A percentile compares a stretch with the other conserved stretches of the same genome.
Conservation (phyloP, 2,113 vertebrate genomes). For the Urocitellus parryii region DNA sequence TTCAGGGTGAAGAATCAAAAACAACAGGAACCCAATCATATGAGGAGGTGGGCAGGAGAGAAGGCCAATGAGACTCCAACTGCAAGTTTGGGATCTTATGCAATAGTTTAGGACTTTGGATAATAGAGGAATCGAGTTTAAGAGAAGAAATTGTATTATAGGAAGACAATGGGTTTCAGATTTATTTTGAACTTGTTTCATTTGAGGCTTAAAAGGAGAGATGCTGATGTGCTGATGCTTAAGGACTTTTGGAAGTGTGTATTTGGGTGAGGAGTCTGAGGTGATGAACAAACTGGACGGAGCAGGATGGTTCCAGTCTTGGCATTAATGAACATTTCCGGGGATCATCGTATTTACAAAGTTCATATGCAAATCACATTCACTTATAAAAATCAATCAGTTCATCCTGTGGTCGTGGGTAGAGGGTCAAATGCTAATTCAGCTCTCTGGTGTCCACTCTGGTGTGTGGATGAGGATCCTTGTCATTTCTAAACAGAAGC, state of each 20-base stretch:
- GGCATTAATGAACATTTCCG: background rate
- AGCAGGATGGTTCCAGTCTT: background rate
- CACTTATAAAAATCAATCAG: background rate
- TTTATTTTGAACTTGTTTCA: background rate
- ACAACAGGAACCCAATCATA: background rate
- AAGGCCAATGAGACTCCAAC: background rate
- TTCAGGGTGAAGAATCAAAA: background rate
- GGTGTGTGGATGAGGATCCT: background rate
- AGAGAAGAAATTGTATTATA: background rate
- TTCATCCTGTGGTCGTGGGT: background rate
- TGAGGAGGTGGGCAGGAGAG: background rate
- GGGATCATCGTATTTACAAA: background rate
- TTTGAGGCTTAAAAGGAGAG: background rate
- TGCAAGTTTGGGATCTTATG: background rate
- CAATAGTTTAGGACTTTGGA: background rate
- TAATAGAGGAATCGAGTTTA: background rate
- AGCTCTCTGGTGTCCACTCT: background rate
- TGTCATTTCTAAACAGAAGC: background rate
- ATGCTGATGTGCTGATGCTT: accelerated
- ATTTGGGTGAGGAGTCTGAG: background rate
- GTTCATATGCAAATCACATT: background rate
- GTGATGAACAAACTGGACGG: background rate
- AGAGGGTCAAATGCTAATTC: background rate
- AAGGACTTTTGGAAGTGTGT: background rate
- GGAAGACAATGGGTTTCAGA: background rate